Evolutionary conservation across 2,113 vertebrate species (phyloP).

Genomic region (Neoarius graeffei): DNA sequence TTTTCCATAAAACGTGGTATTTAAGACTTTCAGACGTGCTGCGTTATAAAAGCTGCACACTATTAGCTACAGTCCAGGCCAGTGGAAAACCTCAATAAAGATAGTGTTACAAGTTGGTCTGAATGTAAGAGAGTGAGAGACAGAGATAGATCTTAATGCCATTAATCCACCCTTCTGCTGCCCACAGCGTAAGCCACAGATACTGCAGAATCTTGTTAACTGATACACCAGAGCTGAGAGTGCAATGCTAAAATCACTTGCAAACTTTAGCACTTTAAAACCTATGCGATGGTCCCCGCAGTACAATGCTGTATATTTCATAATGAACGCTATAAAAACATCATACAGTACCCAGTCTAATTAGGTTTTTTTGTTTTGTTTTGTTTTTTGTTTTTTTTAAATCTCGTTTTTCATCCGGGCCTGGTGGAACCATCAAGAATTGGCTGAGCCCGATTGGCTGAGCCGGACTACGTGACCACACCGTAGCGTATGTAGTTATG

Average conservation of each 20-base stretch:
- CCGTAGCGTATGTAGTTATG: too few relatives aligned
- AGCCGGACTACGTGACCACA: too few relatives aligned
- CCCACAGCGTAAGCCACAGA: slow-evolving; percentile 42
- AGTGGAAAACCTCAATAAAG: slow-evolving; percentile 19
- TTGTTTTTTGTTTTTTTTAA: too few relatives aligned
- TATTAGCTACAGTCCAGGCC: neutral
- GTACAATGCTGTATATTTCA: neutral
- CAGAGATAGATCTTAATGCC: slow-evolving; percentile 30
- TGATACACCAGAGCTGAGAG: slow-evolving; percentile 14
- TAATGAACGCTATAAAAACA: neutral
- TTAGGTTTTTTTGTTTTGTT: neutral
- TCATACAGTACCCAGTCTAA: neutral
- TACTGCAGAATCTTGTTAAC: slow-evolving; percentile 43
- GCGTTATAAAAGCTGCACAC: neutral
- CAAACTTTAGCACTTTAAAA: neutral
- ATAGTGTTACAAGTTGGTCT: slow-evolving; percentile 22
- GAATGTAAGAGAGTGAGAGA: slow-evolving; percentile 9
- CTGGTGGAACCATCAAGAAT: too few relatives aligned
- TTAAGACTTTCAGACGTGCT: too few relatives aligned
- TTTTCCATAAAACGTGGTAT: neutral
- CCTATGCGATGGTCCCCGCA: neutral
- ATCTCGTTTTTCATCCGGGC: too few relatives aligned
- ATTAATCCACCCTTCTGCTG: slow-evolving; percentile 39
- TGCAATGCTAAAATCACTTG: slow-evolving; percentile 4
- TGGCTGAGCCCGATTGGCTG: too few relatives aligned